phyloP scores from a whole-genome alignment of 1,140 invertebrate species.

The Caenorhabditis brenneri region DNA sequence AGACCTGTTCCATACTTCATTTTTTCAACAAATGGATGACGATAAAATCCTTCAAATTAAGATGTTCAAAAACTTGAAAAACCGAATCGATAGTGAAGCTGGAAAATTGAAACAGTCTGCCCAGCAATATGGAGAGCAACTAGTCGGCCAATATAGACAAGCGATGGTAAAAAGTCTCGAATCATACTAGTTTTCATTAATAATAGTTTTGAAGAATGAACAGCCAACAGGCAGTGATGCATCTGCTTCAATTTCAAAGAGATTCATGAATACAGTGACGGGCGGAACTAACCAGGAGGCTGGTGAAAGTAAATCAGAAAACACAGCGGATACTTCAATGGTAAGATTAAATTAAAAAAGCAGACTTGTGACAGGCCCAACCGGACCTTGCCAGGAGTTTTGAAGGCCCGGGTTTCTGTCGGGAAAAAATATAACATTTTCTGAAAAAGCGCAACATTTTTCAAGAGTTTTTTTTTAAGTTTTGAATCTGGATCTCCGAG shows the following conservation, averaged over 20 bases:
- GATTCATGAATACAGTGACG: not conserved
- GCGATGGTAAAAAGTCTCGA: not conserved
- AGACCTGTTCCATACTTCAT: too few relatives aligned
- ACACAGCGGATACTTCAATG: not conserved
- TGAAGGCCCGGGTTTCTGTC: too few relatives aligned
- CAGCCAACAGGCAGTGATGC: constrained; percentile 4
- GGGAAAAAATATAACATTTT: too few relatives aligned
- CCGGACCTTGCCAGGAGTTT: too few relatives aligned
- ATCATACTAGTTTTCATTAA: not conserved
- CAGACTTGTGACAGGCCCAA: too few relatives aligned
- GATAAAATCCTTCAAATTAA: not conserved
- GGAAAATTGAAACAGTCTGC: constrained; percentile 20
- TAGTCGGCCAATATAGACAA: constrained; percentile 14
- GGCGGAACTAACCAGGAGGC: not conserved
- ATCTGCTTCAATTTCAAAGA: not conserved
- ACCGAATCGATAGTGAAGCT: constrained; percentile 15
- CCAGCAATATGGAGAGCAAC: constrained; percentile 2
- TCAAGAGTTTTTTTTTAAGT: too few relatives aligned
- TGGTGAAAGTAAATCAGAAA: not conserved
- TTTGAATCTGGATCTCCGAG: too few relatives aligned
- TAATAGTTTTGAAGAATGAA: not conserved
- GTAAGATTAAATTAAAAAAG: not conserved
- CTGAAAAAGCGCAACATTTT: too few relatives aligned
- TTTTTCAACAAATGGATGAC: not conserved
- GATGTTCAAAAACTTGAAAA: constrained; percentile 34